A percentile compares a stretch with the other conserved stretches of the same genome.
Conservation (phyloP, 2,797 vertebrate species). For the Spinibarbus caldwelli region DNA sequence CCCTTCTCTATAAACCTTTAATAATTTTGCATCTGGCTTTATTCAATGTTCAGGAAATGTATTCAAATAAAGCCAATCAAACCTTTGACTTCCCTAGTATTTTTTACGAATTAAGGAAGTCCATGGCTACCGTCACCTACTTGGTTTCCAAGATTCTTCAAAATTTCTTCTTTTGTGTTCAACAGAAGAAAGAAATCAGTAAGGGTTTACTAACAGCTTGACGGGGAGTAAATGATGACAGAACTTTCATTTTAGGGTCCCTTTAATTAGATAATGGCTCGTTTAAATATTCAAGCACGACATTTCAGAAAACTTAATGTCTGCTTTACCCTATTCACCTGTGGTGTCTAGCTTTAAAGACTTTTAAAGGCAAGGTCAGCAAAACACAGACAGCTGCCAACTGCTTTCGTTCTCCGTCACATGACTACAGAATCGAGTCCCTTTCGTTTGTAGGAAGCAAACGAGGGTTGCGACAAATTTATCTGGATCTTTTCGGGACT, state of each 20-base stretch:
- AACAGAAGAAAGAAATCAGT: too few relatives aligned
- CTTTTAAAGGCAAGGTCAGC: slow-evolving; percentile 34
- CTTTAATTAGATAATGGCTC: background rate
- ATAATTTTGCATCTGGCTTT: too few relatives aligned
- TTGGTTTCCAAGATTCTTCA: background rate
- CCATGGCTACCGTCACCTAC: background rate
- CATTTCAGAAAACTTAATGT: background rate
- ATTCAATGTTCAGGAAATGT: background rate
- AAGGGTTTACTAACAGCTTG: too few relatives aligned
- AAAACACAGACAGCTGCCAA: background rate
- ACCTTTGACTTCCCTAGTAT: background rate
- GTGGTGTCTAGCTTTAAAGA: background rate
- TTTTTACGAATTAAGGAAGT: background rate
- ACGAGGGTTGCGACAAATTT: slow-evolving; percentile 25
- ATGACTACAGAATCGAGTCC: slow-evolving; percentile 47
- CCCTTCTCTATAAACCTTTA: background rate
- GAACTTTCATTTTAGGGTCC: background rate
- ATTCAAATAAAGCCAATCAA: background rate
- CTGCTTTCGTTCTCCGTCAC: slow-evolving; percentile 43
- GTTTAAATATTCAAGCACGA: too few relatives aligned
- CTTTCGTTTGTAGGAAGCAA: slow-evolving; percentile 14
- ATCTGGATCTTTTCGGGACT: background rate
- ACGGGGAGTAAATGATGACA: background rate
- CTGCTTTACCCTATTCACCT: background rate
- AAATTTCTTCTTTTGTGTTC: background rate